phyloP scores from a whole-genome alignment of 2,113 vertebrate species.

The Merops nubicus region DNA sequence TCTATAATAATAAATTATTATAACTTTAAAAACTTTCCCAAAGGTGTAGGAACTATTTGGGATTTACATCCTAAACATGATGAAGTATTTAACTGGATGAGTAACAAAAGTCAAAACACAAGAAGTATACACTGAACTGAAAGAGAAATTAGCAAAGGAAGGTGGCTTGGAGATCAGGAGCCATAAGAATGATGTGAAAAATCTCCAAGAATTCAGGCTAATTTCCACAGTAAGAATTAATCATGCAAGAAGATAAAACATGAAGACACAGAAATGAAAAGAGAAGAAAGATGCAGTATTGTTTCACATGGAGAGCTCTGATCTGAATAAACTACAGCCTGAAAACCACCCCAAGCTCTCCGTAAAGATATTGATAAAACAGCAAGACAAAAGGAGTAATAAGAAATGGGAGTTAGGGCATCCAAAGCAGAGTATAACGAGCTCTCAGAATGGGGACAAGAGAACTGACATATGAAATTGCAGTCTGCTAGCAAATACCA shows the following conservation, averaged over 20 bases:
- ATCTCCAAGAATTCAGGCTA: neutral
- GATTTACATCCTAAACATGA: neutral
- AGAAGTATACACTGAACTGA: neutral
- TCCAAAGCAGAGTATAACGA: neutral
- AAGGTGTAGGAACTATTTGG: neutral
- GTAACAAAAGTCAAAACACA: neutral
- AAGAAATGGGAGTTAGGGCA: neutral
- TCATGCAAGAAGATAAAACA: neutral
- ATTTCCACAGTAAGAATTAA: neutral
- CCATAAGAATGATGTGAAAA: neutral
- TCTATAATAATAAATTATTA: neutral
- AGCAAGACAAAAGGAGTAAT: neutral
- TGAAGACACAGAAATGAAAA: neutral
- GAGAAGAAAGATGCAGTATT: neutral
- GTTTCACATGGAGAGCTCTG: neutral
- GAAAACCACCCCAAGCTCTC: neutral
- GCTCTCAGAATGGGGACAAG: neutral
- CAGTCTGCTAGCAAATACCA: neutral
- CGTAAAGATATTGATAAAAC: neutral
- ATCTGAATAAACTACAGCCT: neutral
- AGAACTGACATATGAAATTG: neutral
- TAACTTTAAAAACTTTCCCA: neutral
- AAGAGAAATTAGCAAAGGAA: neutral
- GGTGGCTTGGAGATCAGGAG: neutral
- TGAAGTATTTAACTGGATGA: neutral